phyloP scores from a whole-genome alignment of 2,888 invertebrate species.

The Ctenicera cuprea region DNA sequence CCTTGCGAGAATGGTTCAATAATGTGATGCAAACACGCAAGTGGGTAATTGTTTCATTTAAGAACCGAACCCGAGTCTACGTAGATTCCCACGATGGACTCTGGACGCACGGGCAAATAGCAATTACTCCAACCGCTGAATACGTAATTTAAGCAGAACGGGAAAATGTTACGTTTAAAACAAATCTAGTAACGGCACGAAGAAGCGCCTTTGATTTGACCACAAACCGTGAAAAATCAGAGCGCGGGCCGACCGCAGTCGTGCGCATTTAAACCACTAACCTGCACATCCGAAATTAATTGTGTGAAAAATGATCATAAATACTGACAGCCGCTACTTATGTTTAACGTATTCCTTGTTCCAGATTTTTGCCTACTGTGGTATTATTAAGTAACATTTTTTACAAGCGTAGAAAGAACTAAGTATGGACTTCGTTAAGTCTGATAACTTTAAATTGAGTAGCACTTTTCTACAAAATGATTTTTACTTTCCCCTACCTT shows the following conservation, averaged over 20 bases:
- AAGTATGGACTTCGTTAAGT: no score
- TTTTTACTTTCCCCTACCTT: no score
- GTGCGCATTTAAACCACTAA: slow-evolving; percentile 27
- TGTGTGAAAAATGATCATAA: slow-evolving; percentile 32
- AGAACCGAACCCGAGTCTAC: slow-evolving; percentile 65
- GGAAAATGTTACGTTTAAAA: slow-evolving; percentile 51
- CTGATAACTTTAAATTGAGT: no score
- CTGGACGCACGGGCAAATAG: slow-evolving; percentile 67
- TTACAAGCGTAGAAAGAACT: no score
- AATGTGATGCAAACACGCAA: slow-evolving; percentile 73
- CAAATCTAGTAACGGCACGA: slow-evolving; percentile 45
- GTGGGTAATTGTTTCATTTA: slow-evolving; percentile 73
- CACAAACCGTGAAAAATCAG: slow-evolving; percentile 45
- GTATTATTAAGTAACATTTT: no score
- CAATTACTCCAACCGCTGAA: slow-evolving; percentile 69
- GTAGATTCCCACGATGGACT: slow-evolving; percentile 70
- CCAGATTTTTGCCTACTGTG: neutral
- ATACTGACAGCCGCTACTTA: slow-evolving; percentile 16
- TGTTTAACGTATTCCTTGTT: neutral
- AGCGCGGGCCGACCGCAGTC: slow-evolving; percentile 41
- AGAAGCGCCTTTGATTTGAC: slow-evolving; percentile 43
- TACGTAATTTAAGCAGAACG: slow-evolving; percentile 65
- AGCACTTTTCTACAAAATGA: no score
- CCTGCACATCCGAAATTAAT: slow-evolving; percentile 32
- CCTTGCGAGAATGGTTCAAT: slow-evolving; percentile 70